Conservation (phyloP, 2,113 vertebrate species). For the Corydoras maculifer region DNA sequence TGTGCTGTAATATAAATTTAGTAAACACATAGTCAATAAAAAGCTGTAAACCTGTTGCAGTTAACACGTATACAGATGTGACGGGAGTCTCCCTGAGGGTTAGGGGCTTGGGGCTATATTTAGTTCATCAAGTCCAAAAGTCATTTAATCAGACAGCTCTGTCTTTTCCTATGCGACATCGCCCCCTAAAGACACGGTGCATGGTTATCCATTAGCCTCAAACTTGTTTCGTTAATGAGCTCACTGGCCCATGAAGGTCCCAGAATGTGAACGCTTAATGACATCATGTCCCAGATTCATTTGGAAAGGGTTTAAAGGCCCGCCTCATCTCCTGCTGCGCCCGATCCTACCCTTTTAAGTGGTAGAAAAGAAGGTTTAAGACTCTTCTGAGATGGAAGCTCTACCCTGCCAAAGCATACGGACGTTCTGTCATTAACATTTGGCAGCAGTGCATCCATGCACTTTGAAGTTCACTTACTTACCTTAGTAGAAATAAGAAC, state of each 20-base stretch:
- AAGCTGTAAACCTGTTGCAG: too few relatives aligned
- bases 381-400: constrained; percentile 11
- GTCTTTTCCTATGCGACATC: neutral
- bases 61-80: neutral
- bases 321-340: constrained; percentile 1
- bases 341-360: constrained; percentile 36
- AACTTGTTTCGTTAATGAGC: constrained; percentile 54
- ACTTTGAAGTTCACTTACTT: constrained; percentile 28
- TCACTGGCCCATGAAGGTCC: constrained; percentile 52
- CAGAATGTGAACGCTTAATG: constrained; percentile 55
- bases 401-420: constrained; percentile 9
- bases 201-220: constrained; percentile 47
- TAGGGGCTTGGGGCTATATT: constrained; percentile 9
- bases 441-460: constrained; percentile 10
- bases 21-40: too few relatives aligned
- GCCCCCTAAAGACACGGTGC: constrained; percentile 33
- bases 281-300: constrained; percentile 49
- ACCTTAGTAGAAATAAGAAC: neutral
- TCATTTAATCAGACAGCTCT: constrained; percentile 36
- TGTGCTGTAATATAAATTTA: too few relatives aligned
- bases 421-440: constrained; percentile 13
- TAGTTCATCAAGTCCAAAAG: constrained; percentile 36
- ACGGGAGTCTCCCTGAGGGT: constrained; percentile 4
- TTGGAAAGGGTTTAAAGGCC: constrained; percentile 42
- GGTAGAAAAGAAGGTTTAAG: constrained; percentile 35